These are phyloP conservation scores for Pterobdella sp. DNA, from an alignment of 2,888 invertebrate species.

Conservation along the genomic window DNA sequence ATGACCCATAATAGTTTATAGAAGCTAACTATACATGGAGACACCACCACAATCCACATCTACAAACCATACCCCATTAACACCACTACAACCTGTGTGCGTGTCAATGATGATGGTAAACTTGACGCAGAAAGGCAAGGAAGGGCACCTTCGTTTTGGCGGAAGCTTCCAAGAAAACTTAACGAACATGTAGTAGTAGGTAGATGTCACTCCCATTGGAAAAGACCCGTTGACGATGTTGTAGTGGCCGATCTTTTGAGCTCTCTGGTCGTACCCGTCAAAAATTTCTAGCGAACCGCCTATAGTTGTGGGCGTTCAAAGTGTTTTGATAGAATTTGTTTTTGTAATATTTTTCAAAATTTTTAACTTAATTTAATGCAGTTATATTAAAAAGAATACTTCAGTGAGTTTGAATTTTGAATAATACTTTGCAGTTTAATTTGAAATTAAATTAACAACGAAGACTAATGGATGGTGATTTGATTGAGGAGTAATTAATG, in stretches of 20 bases:
- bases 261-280: slow-evolving; percentile 38
- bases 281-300: slow-evolving; percentile 48
- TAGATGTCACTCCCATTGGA: slow-evolving; percentile 74
- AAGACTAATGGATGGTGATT: too few relatives aligned
- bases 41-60: not conserved
- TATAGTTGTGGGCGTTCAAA: not conserved
- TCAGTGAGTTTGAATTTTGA: too few relatives aligned
- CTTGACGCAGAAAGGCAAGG: slow-evolving; percentile 62
- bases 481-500: too few relatives aligned
- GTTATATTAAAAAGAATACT: not conserved
- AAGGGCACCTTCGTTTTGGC: slow-evolving; percentile 55
- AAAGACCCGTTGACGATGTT: slow-evolving; percentile 72
- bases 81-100: slow-evolving; percentile 56
- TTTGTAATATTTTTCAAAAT: not conserved
- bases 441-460: too few relatives aligned
- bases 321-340: not conserved
- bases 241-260: slow-evolving; percentile 30
- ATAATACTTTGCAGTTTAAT: too few relatives aligned
- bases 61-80: not conserved
- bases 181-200: slow-evolving; percentile 70
- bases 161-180: slow-evolving; percentile 58
- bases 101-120: slow-evolving; percentile 72
- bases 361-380: not conserved
- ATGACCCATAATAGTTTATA: too few relatives aligned
- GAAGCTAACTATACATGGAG: not conserved